Evolutionary conservation across 2,113 vertebrate species (phyloP).

Genomic region (Pterophyllum scalare): DNA sequence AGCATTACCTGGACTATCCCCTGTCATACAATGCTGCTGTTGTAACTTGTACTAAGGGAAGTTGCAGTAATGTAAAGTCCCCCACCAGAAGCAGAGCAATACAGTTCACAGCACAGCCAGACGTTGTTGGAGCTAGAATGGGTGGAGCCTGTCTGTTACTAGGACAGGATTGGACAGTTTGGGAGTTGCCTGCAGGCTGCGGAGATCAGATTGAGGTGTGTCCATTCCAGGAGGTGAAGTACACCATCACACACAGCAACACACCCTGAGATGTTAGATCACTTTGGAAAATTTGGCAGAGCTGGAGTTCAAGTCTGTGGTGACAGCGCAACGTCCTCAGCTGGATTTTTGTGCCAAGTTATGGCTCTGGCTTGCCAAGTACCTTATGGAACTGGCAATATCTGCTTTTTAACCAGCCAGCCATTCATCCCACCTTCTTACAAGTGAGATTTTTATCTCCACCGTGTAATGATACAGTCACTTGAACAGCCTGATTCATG

Average conservation of each 20-base stretch:
- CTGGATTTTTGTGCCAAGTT: constrained; percentile 33
- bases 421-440: constrained; percentile 40
- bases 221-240: constrained; percentile 45
- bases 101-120: constrained; percentile 38
- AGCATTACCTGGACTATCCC: neutral
- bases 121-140: constrained; percentile 30
- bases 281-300: constrained; percentile 10
- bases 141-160: constrained; percentile 39
- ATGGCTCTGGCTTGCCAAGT: constrained; percentile 25
- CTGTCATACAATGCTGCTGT: constrained; percentile 3
- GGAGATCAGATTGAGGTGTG: constrained; percentile 53
- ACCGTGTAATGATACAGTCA: constrained; percentile 49
- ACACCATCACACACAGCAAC: constrained; percentile 19
- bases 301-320: neutral
- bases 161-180: constrained; percentile 28
- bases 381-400: constrained; percentile 19
- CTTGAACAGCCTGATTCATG: constrained; percentile 52
- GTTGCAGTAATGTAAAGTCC: constrained; percentile 9
- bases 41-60: neutral
- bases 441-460: constrained; percentile 50
- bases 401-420: constrained; percentile 5
- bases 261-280: constrained; percentile 20
- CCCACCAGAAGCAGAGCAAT: constrained; percentile 3
- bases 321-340: constrained; percentile 4
- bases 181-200: constrained; percentile 51